Evolutionary conservation across 2,797 vertebrate species (phyloP), one percentile per base, ranked within the genome.

Genomic region (Hoplostethus atlanticus): DNA sequence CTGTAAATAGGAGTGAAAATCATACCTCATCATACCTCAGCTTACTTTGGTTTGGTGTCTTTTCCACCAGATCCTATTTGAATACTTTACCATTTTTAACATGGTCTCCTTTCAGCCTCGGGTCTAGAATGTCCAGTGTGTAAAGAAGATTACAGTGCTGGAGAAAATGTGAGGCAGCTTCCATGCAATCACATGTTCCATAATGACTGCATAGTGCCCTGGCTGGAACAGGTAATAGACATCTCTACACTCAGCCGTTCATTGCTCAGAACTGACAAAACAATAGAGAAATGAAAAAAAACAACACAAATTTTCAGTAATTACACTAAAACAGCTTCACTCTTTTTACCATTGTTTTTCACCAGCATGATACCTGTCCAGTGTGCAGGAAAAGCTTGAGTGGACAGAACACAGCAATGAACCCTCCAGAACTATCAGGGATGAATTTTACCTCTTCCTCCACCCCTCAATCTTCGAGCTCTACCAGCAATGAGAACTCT

Each of bases 161-260:
- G 96, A 3, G 98, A 99, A 83, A 96, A 76, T 0, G 98, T 99
- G 82, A 94, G 98, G 81, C 98, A 98, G 89, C 92, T 99, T 73
- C 98, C 98, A 0, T 99, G 98, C 93, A 99, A 98, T 94, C 98
- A 99, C 88, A 95, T 99, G 82, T 99, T 99, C 94, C 98, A 99
- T 17, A 96, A 98, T 28, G 95, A 96, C 88, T 99, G 98, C 89
- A 98, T 99, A 47, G 96, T 99, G 74, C 97, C 98, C 16, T 99
- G 98, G 98, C 95, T 99, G 80, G 97, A 99, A 85, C 97, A 99
- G 97, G 98, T 99, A 89, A 86, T 85, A 34, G 12, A 62, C 31
- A 21, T 16, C 28, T n/a, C 40, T 12, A 7, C 21, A 10, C 55
- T 38, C 25, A 36, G 10, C 60, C 47, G 5, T 36, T 46, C 34